Conservation (phyloP, 2,888 invertebrate species). For the Sarcophaga variegata region DNA sequence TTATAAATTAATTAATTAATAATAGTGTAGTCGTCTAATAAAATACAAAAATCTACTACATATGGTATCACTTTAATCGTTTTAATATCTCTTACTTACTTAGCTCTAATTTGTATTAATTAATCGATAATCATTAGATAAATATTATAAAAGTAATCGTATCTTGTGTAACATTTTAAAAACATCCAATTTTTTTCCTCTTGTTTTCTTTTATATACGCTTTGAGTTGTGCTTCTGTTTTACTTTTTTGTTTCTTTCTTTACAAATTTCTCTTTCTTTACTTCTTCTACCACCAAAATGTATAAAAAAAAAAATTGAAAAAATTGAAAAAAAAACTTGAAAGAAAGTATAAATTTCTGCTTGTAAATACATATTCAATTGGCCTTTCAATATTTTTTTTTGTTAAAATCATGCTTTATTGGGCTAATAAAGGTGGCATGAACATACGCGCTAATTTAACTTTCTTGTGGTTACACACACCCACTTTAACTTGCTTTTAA, state of each 20-base stretch:
- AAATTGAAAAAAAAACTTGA: background rate
- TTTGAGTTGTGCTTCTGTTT: constrained; percentile 28
- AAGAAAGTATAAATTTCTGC: constrained; percentile 8
- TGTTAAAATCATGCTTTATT: background rate
- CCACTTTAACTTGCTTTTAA: constrained; percentile 33
- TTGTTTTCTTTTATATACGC: constrained; percentile 15
- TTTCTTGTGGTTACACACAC: background rate
- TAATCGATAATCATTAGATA: background rate
- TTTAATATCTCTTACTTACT: background rate
- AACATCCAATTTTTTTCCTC: background rate
- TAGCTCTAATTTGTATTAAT: background rate
- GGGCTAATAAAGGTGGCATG: constrained; percentile 34
- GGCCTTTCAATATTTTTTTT: background rate
- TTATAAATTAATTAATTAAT: background rate
- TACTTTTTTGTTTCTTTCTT: background rate
- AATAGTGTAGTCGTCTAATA: background rate
- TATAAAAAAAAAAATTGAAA: background rate
- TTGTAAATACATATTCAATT: constrained; percentile 15
- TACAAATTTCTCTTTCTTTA: background rate
- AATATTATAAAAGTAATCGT: background rate
- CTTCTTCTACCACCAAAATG: background rate
- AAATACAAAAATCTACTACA: constrained; percentile 2
- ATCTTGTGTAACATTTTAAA: background rate
- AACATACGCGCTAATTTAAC: constrained; percentile 1
- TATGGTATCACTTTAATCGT: constrained; percentile 37